Base-by-base conservation (phyloP, 2,797 vertebrate species). In the Catharus ustulatus region DNA sequence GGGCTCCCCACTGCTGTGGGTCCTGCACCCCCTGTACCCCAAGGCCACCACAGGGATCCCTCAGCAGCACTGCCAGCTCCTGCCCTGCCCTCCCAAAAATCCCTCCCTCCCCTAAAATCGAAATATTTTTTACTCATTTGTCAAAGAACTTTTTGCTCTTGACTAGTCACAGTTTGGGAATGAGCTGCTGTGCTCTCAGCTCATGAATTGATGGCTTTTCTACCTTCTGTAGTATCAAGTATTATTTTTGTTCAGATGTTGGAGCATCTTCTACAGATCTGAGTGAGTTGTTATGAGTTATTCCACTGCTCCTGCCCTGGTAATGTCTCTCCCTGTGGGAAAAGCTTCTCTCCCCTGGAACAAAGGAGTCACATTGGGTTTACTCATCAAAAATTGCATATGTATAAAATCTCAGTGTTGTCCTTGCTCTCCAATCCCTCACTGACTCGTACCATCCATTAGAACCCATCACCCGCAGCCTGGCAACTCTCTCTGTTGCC, bases 401-500 rank as follows among this genome's bases (percentile, higher is more conserved):
- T 75, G 74, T 63, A 34, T 66, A 20, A 87, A 83, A 63, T 11
- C 24, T 11, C 43, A 52, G 51, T 10, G 82, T 19, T 91, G 87
- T 73, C 88, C 83, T 77, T 10, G 54, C 26, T 10, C 54, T 80
- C 20, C 90, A 67, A 21, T 30, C 86, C 93, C 89, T 79, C 81
- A 1, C 14, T 84, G 84, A 58, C 80, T 95, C 51, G 51, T 46
- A 4, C 72, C 72, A 12, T 11, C 3, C 57, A 91, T 36, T 6
- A 62, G 69, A 76, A 12, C 88, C 83, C 79, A 71, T 89, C 77
- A 77, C 91, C 63, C 3, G 46, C 95, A 92, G 84, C 96, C 94
- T 93, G 92, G 96, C 95, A 96, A 92, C 96, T 67, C 59, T 51
- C 80, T 67, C 79, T 0, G 89, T 97, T 96, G 89, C 96, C 68